Conservation (phyloP, 2,797 vertebrate genomes). For the Tauraco hartlaubi region DNA sequence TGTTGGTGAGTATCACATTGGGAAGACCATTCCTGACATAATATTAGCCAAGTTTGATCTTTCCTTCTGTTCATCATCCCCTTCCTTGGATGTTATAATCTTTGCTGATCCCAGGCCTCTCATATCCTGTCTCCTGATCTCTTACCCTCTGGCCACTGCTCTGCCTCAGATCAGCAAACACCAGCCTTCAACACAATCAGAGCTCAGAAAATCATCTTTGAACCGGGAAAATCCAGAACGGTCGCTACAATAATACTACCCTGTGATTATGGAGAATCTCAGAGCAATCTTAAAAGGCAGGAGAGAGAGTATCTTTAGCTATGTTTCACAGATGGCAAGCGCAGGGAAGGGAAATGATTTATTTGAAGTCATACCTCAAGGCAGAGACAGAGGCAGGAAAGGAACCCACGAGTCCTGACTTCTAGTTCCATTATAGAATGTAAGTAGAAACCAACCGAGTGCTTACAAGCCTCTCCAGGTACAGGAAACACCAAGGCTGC, state of each 20-base stretch:
- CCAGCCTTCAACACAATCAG: not conserved
- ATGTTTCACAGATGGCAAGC: not conserved
- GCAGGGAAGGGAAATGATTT: not conserved
- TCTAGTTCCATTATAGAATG: not conserved
- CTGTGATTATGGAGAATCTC: not conserved
- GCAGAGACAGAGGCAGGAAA: not conserved
- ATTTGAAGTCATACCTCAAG: not conserved
- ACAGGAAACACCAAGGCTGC: not conserved
- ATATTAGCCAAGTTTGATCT: not conserved
- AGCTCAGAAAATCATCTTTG: not conserved
- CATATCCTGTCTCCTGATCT: not conserved
- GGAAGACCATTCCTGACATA: not conserved
- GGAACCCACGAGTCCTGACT: not conserved
- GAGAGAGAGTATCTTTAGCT: not conserved
- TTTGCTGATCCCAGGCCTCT: not conserved
- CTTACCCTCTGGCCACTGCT: not conserved
- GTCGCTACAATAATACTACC: not conserved
- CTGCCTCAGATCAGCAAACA: not conserved
- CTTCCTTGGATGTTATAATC: not conserved
- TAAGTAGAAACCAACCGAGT: not conserved
- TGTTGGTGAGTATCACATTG: not conserved
- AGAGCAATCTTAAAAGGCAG: not conserved
- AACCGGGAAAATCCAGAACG: not conserved
- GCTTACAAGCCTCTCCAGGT: not conserved
- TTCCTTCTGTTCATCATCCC: not conserved